A percentile compares a stretch with the other conserved stretches of the same genome.
Evolutionary conservation across 2,888 invertebrate genomes (phyloP).

Genomic region (Cyclophora punctaria): DNA sequence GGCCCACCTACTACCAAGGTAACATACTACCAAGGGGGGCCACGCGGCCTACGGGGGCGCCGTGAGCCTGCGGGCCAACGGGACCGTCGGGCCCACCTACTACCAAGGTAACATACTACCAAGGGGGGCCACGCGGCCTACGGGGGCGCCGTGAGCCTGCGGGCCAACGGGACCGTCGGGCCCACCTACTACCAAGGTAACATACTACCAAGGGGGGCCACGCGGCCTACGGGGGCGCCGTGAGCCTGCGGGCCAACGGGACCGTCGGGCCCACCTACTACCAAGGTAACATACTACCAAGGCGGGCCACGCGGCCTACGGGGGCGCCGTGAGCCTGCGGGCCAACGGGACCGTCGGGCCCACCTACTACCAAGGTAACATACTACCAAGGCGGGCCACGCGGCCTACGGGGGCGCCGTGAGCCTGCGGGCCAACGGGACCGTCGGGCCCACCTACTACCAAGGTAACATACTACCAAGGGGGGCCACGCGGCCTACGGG

Average conservation of each 20-base stretch:
- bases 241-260: constrained; percentile 71
- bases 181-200: constrained; percentile 90
- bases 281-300: constrained; percentile 84
- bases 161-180: constrained; percentile 66
- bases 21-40: constrained; percentile 90
- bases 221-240: constrained; percentile 85
- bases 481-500: constrained; percentile 88
- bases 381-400: constrained; percentile 91
- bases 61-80: constrained; percentile 74
- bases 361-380: constrained; percentile 88
- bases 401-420: constrained; percentile 85
- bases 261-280: constrained; percentile 88
- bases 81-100: constrained; percentile 83
- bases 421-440: constrained; percentile 65
- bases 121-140: constrained; percentile 93
- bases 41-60: constrained; percentile 88
- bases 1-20: constrained; percentile 88
- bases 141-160: constrained; percentile 80
- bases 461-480: constrained; percentile 83
- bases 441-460: constrained; percentile 90
- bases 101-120: constrained; percentile 85
- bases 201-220: constrained; percentile 92
- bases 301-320: constrained; percentile 90
- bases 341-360: constrained; percentile 76
- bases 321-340: constrained; percentile 80